phyloP scores from a whole-genome alignment of 2,113 vertebrate species.

The Lanius collurio region DNA sequence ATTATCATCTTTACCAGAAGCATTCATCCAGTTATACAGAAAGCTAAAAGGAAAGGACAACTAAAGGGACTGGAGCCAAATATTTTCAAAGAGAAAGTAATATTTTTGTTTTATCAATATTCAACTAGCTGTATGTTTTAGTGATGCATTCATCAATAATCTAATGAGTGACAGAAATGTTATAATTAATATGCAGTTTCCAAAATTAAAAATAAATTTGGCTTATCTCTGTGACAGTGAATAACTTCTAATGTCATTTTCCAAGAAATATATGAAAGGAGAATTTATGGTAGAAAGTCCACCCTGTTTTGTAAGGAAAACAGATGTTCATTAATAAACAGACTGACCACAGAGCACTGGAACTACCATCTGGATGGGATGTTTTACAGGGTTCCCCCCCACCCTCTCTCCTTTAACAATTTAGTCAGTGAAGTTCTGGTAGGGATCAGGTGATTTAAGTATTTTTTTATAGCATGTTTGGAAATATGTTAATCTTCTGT shows the following conservation, averaged over 20 bases:
- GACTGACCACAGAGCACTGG: constrained; percentile 55
- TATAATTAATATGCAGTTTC: constrained; percentile 21
- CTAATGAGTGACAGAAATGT: background rate
- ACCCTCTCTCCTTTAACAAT: background rate
- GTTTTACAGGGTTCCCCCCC: background rate
- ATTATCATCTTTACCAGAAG: background rate
- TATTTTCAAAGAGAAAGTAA: constrained; percentile 1
- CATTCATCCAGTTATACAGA: background rate
- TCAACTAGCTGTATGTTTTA: background rate
- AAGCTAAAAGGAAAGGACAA: constrained; percentile 8
- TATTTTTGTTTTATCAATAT: background rate
- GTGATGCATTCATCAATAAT: background rate
- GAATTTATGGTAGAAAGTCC: constrained; percentile 59
- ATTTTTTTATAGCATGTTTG: background rate
- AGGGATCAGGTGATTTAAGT: background rate
- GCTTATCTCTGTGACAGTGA: background rate
- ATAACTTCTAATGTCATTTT: constrained; percentile 13
- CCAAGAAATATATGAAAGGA: constrained; percentile 45
- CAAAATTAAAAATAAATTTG: constrained; percentile 28
- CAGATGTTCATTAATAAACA: constrained; percentile 73
- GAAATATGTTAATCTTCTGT: constrained; percentile 19
- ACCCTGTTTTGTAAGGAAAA: constrained; percentile 50
- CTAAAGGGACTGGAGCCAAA: constrained; percentile 7
- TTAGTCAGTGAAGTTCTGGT: constrained; percentile 40
- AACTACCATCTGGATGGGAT: constrained; percentile 23